Base-by-base conservation (phyloP, 2,888 invertebrate genomes). In the Archaeoteleia sp. region DNA sequence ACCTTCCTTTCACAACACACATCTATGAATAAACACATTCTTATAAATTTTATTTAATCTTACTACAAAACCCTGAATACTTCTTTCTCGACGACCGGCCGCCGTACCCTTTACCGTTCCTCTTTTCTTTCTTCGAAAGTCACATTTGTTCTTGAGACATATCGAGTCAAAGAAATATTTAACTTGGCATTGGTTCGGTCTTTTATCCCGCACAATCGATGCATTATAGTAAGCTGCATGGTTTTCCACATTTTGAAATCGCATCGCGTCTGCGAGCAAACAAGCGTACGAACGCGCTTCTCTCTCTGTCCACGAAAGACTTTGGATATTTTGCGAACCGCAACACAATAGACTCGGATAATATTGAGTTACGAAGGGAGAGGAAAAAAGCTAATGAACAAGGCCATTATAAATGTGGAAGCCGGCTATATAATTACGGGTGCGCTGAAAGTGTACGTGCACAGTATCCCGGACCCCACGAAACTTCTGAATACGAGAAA, bases 341-440 rank as follows among this genome's bases (percentile, higher is more conserved):
- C 69, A 72, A 72, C 65, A 67, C 67, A 75, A 75, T 72, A 69
- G 70, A 57, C 55, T 63, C 66, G 69, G 70, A 68, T 72, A 67
- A 75, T 73, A 76, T 72, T 70, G 67, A 73, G 67, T 65, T 69
- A 69, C 66, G 42, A 49, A 67, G 66, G 70, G 53, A 67, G 66
- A 68, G 48, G 60, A 66, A 34, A 65, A 54, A 40, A 62, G 51
- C 55, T 62, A 67, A 72, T 72, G 66, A 72, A 72, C 70, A 66
- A 71, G 74, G 54, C 76, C 72, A 73, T 75, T 76, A 72, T 71
- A 72, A 74, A 76, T 71, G 74, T 74, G 73, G 71, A 72, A 71
- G 66, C 66, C 49, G 48, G 67, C 53, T 66, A 66, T 63, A 71
- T 69, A 68, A 76, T 71, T 67, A 66, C 63, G 39, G 55, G 65